These are phyloP conservation scores for Drosophila malerkotliana DNA, from an alignment of 1,140 invertebrate species.

Conservation along the genomic window DNA sequence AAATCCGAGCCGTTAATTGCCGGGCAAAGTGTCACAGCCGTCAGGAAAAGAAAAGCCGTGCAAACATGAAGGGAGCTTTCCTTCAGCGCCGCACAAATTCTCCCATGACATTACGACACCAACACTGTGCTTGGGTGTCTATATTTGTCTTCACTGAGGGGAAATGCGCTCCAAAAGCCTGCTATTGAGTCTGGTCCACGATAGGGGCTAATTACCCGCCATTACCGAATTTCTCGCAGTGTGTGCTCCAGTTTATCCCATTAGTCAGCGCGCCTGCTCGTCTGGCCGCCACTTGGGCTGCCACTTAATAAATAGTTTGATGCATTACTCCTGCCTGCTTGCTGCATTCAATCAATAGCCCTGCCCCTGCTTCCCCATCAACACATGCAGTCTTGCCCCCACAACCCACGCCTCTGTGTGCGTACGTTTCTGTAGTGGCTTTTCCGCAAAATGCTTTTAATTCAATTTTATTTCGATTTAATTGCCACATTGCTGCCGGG, in stretches of 20 bases:
- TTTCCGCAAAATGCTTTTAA: conserved; percentile 81
- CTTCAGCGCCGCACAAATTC: conserved; percentile 17
- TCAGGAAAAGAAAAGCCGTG: conserved; percentile 8
- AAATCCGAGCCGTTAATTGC: conserved; percentile 76
- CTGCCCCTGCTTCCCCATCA: no score
- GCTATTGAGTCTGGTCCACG: background rate
- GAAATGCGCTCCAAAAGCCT: background rate
- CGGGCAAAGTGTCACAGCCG: conserved; percentile 67
- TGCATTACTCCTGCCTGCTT: conserved; percentile 64
- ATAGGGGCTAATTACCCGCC: background rate
- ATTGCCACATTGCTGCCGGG: conserved; percentile 72
- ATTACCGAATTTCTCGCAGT: background rate
- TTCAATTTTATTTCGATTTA: conserved; percentile 82
- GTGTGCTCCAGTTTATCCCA: conserved; percentile 57
- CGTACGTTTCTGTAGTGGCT: conserved; percentile 64
- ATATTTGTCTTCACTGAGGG: background rate
- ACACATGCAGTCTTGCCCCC: conserved; percentile 11
- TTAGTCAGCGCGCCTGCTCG: conserved; percentile 62
- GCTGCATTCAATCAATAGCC: conserved; percentile 74
- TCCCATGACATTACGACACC: conserved; percentile 60
- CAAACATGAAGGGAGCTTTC: conserved; percentile 40
- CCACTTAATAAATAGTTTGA: conserved; percentile 81
- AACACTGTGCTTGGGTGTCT: background rate
- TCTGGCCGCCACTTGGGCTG: conserved; percentile 70
- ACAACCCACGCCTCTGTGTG: conserved; percentile 1